Conservation (phyloP, 2,888 invertebrate genomes). For the Campoplex capitator region DNA sequence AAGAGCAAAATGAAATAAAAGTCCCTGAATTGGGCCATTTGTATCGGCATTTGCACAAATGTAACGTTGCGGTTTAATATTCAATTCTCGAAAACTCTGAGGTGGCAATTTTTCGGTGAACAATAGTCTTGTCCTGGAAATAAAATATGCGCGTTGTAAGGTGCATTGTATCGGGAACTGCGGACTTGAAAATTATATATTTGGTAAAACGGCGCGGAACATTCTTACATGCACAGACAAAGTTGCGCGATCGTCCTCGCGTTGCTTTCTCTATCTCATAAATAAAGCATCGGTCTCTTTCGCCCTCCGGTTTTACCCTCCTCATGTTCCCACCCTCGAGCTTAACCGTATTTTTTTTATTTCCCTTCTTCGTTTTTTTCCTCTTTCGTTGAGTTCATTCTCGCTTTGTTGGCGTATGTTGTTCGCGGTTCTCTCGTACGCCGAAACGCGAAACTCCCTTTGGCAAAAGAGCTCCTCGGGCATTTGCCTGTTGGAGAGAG, state of each 20-base stretch:
- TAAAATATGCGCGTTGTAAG: neutral
- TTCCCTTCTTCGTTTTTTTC: slow-evolving; percentile 46
- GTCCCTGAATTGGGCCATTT: neutral
- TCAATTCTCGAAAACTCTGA: neutral
- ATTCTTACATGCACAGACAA: slow-evolving; percentile 27
- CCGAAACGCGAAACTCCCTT: slow-evolving; percentile 61
- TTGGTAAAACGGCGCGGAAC: slow-evolving; percentile 18
- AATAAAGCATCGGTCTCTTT: slow-evolving; percentile 61
- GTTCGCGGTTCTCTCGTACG: slow-evolving; percentile 21
- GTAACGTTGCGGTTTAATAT: neutral
- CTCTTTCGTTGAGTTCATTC: slow-evolving; percentile 39
- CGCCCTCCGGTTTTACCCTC: neutral
- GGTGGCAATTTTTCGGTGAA: neutral
- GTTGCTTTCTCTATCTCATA: slow-evolving; percentile 61
- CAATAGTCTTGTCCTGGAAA: neutral
- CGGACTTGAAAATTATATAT: neutral
- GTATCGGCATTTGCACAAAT: neutral
- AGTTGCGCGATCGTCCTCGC: slow-evolving; percentile 40
- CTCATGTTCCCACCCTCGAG: slow-evolving; percentile 12
- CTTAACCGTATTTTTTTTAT: slow-evolving; percentile 50
- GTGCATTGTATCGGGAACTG: neutral
- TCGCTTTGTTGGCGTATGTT: slow-evolving; percentile 49
- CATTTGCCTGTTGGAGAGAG: slow-evolving; percentile 57
- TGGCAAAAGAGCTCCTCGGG: slow-evolving; percentile 25
- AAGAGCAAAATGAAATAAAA: too few relatives aligned